phyloP scores from a whole-genome alignment of 2,888 invertebrate species.

The Pelosia muscerda region DNA sequence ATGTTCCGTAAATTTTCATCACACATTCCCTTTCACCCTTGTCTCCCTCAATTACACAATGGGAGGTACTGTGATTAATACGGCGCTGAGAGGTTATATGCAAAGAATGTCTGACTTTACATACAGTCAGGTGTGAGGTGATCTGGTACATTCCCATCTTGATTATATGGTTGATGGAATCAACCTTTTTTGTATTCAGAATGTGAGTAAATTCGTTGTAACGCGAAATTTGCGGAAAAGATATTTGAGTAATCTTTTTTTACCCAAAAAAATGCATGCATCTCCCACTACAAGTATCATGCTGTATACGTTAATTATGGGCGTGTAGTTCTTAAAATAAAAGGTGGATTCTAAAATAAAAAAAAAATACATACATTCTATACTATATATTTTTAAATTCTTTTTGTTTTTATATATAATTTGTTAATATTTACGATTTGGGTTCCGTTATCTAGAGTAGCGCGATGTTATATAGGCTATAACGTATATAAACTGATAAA shows the following conservation, averaged over 20 bases:
- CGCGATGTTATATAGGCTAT: too few species aligned
- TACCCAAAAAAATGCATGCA: too few species aligned
- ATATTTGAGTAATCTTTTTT: too few species aligned
- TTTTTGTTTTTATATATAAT: too few species aligned
- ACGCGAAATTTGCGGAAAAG: too few species aligned
- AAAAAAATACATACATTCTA: too few species aligned
- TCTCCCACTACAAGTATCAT: too few species aligned
- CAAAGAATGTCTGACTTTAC: slow-evolving; percentile 19
- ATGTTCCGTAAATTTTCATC: slow-evolving; percentile 14
- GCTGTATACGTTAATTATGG: not conserved
- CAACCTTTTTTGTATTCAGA: not conserved
- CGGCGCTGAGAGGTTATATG: slow-evolving; percentile 6
- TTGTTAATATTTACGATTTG: too few species aligned
- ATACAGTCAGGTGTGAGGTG: slow-evolving; percentile 8
- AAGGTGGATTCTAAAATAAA: too few species aligned
- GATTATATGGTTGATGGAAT: slow-evolving; percentile 19
- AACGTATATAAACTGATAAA: too few species aligned
- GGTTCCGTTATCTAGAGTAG: too few species aligned
- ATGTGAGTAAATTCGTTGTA: not conserved
- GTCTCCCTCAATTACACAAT: slow-evolving; percentile 20
- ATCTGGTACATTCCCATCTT: slow-evolving; percentile 32
- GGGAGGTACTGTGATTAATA: slow-evolving; percentile 17
- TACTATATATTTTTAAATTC: too few species aligned
- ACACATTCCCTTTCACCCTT: slow-evolving; percentile 10
- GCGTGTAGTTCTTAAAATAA: not conserved